Evolutionary conservation across 2,888 invertebrate species (phyloP).

Genomic region (Cryptosula pallasiana): DNA sequence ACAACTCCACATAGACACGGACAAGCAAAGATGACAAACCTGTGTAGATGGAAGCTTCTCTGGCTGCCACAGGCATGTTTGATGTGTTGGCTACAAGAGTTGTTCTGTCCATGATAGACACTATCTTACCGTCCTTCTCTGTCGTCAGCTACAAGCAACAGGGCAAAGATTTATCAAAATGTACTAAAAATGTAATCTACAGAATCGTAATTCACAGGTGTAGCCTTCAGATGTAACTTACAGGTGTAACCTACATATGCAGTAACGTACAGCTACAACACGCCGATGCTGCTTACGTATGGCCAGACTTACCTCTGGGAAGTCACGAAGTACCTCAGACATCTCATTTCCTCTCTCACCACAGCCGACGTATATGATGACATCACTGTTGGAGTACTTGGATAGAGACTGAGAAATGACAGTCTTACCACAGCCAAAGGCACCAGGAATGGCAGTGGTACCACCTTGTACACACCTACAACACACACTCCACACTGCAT

Average conservation of each 20-base stretch:
- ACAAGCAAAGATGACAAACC: no score
- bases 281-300: no score
- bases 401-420: constrained; percentile 99
- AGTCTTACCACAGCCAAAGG: constrained; percentile 99
- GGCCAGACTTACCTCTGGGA: constrained; percentile 75
- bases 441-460: constrained; percentile 97
- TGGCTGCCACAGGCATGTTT: constrained; percentile 99
- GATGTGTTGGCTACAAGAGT: constrained; percentile 98
- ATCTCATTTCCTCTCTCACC: constrained; percentile 99
- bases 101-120: constrained; percentile 99
- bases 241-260: no score
- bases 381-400: constrained; percentile 99
- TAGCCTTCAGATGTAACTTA: no score
- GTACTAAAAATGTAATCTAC: no score
- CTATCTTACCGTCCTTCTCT: constrained; percentile 85
- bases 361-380: constrained; percentile 98
- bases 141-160: constrained; percentile 68
- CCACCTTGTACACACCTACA: constrained; percentile 96
- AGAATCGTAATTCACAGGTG: no score
- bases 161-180: no score
- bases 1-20: no score
- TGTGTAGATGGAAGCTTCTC: constrained; percentile 99
- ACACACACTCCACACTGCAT: no score
- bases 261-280: no score
- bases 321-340: constrained; percentile 97